Conservation (phyloP, 2,797 vertebrate species). For the Chiloscyllium punctatum region DNA sequence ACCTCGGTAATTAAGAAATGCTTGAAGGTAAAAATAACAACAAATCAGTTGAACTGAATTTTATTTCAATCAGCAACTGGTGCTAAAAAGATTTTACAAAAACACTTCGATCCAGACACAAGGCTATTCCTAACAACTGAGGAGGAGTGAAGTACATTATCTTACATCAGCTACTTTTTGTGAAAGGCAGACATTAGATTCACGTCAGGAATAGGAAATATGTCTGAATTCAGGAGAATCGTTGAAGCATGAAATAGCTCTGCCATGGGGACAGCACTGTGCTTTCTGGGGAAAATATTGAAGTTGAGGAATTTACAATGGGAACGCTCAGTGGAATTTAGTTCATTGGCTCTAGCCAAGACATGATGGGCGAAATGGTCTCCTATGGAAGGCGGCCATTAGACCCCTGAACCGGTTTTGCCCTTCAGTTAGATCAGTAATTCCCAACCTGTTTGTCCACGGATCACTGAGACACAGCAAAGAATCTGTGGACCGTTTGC, state of each 20-base stretch:
- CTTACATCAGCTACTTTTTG: neutral
- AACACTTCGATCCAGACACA: neutral
- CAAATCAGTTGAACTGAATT: neutral
- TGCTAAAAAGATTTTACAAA: neutral
- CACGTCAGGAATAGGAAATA: neutral
- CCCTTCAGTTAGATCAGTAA: neutral
- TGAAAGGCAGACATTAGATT: neutral
- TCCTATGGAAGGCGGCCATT: neutral
- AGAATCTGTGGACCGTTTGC: neutral
- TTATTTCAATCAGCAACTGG: too few relatives aligned
- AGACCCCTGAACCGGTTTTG: neutral
- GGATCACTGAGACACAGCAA: neutral
- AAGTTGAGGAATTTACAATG: neutral
- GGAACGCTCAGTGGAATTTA: neutral
- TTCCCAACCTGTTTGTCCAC: neutral
- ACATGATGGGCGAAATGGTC: neutral
- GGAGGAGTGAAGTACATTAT: neutral
- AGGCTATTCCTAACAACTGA: neutral
- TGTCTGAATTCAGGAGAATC: neutral
- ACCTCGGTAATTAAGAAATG: too few relatives aligned
- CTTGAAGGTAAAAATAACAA: neutral
- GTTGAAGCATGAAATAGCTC: neutral
- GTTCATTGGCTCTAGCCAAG: neutral
- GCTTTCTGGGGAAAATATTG: neutral
- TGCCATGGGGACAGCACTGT: neutral